Conservation (phyloP, 2,888 invertebrate species). For the Folsomia manolachei region DNA sequence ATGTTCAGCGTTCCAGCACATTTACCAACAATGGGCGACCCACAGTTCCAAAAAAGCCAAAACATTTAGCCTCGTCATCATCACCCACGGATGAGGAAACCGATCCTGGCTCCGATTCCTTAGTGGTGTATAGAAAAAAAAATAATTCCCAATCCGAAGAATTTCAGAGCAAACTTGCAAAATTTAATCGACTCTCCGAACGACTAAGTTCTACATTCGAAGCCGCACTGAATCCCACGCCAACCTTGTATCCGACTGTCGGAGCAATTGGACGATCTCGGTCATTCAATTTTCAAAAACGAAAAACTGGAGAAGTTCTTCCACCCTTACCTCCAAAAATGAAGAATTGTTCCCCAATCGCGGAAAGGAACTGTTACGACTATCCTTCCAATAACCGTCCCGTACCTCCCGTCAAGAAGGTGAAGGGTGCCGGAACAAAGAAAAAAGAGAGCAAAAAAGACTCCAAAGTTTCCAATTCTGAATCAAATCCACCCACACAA, state of each 20-base stretch:
- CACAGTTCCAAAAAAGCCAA: conserved; percentile 17
- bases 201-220: conserved; percentile 42
- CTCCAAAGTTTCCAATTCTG: background rate
- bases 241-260: background rate
- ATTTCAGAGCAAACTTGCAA: conserved; percentile 42
- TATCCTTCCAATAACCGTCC: conserved; percentile 44
- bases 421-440: background rate
- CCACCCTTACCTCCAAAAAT: conserved; percentile 44
- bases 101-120: background rate
- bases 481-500: background rate
- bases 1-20: background rate
- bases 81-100: background rate
- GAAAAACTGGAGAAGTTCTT: conserved; percentile 14
- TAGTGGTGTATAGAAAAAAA: background rate
- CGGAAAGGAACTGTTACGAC: conserved; percentile 33
- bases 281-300: conserved; percentile 26
- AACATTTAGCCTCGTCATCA: background rate
- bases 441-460: background rate
- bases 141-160: conserved; percentile 24
- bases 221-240: conserved; percentile 29
- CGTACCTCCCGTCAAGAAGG: conserved; percentile 13
- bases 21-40: conserved; percentile 4
- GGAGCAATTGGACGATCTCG: conserved; percentile 28
- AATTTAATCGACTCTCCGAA: conserved; percentile 44
- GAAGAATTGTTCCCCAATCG: conserved; percentile 17